Evolutionary conservation across 2,113 vertebrate genomes (phyloP), one percentile per base, ranked within the genome.

Genomic region (Ciconia stormi): DNA sequence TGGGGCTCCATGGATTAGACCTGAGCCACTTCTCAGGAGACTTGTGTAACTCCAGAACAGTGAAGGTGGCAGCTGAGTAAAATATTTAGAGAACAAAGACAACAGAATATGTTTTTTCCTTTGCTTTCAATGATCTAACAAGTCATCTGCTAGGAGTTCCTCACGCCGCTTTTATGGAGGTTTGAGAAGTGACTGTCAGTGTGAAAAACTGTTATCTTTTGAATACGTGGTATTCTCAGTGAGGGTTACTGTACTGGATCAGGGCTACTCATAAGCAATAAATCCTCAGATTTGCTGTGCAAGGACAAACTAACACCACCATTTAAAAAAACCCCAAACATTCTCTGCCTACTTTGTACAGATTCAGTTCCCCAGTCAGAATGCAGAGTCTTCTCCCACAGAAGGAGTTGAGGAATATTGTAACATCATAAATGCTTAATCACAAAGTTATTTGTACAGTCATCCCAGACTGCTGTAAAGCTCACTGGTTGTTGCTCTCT

Each of bases 131-230:
- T 95, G 89, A 96, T 95, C 84, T 96, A 86, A 93, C 61, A 91
- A 95, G 87, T 97, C 70, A 97, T 97, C 85, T 98, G 88, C 53
- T 95, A 84, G 93, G 77, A 91, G 27, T 26, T 96, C 58, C 78
- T 87, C 26, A 32, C 74, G 36, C 49, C 56, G 22, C 78, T 96
- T 97, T 96, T 92, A 76, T 56, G 89, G 55, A 82, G 61, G 38
- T 50, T 84, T 96, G 88, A 95, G 90, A 97, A 97, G 78, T 93
- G 58, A 74, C 86, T 93, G 76, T 52, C 70, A 86, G 73, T 73
- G 63, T 94, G 95, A 93, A 91, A 93, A 94, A 69, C 16, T 73
- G 71, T 82, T 93, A 74, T 53, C 81, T 90, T 95, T 76, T 72
- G 67, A 91, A 78, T 91, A 66, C 29, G 38, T 93, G 67, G 40